Percentiles rank a stretch among this genome's conserved stretches.
phyloP scores from a whole-genome alignment of 2,113 vertebrate species.

The Alosa alosa region DNA sequence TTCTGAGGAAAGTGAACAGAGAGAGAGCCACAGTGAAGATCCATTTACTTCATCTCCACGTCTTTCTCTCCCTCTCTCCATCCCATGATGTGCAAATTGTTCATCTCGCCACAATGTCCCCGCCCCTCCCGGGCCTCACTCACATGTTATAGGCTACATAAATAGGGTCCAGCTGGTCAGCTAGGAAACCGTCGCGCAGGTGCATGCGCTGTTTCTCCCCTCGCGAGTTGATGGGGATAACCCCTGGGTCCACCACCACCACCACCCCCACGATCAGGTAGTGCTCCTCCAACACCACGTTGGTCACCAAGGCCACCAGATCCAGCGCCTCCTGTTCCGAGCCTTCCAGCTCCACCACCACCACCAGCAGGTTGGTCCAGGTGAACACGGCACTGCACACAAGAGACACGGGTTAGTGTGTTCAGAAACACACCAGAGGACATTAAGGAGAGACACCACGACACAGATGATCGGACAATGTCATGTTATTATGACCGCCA shows the following conservation, averaged over 20 bases:
- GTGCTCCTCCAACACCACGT: constrained; percentile 91
- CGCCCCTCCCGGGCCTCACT: constrained; percentile 32
- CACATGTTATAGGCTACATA: constrained; percentile 98
- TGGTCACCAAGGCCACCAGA: constrained; percentile 90
- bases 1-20: constrained; percentile 29
- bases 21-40: constrained; percentile 6
- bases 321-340: constrained; percentile 91
- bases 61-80: neutral
- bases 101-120: neutral
- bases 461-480: too few species aligned
- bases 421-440: neutral
- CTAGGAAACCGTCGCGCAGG: constrained; percentile 92
- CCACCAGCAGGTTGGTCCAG: constrained; percentile 95
- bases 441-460: neutral
- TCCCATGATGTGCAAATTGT: neutral
- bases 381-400: constrained; percentile 90
- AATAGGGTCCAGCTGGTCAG: constrained; percentile 95
- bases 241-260: constrained; percentile 91
- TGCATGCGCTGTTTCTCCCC: constrained; percentile 98
- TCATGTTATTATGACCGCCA: too few species aligned
- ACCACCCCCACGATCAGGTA: constrained; percentile 93
- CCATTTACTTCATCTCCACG: neutral
- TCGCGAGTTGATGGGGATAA: constrained; percentile 94
- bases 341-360: constrained; percentile 94
- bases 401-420: neutral